Evolutionary conservation across 2,797 vertebrate genomes (phyloP).

Genomic region (Pantherophis alleghaniensis): DNA sequence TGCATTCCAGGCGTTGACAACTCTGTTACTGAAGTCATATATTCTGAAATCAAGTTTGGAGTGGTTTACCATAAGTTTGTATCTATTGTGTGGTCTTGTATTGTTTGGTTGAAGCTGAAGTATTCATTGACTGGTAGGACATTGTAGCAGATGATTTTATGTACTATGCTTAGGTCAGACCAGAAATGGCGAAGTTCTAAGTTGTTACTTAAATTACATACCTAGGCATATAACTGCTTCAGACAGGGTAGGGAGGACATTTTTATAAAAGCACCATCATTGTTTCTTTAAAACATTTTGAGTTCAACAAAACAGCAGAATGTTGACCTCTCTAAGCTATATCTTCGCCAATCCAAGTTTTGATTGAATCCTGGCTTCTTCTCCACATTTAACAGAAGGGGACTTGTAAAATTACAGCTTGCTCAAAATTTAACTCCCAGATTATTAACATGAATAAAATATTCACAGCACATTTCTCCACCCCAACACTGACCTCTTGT

Average conservation of each 20-base stretch:
- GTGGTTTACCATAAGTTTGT: too few species aligned
- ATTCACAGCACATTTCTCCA: slow-evolving; percentile 53
- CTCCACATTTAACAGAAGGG: slow-evolving; percentile 69
- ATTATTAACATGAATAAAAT: slow-evolving; percentile 75
- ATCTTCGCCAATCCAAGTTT: slow-evolving; percentile 53
- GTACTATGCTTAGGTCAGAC: too few species aligned
- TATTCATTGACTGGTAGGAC: too few species aligned
- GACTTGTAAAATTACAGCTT: slow-evolving; percentile 70
- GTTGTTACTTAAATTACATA: too few species aligned
- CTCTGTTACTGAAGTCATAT: too few species aligned
- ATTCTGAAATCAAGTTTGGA: too few species aligned
- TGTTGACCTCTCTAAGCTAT: slow-evolving; percentile 41
- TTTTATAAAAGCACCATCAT: slow-evolving; percentile 34
- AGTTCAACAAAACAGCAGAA: slow-evolving; percentile 23
- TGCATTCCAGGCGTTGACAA: too few species aligned
- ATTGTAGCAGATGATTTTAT: too few species aligned
- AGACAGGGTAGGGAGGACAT: neutral
- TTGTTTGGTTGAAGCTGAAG: too few species aligned
- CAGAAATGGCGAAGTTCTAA: too few species aligned
- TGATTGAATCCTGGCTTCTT: slow-evolving; percentile 65
- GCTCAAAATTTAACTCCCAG: slow-evolving; percentile 73
- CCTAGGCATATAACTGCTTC: neutral
- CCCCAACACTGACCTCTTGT: slow-evolving; percentile 57
- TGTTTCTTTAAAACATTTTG: slow-evolving; percentile 38
- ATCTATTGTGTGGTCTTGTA: too few species aligned